Evolutionary conservation across 2,888 invertebrate species (phyloP), one percentile per base, ranked within the genome.

Genomic region (Sepiola atlantica): DNA sequence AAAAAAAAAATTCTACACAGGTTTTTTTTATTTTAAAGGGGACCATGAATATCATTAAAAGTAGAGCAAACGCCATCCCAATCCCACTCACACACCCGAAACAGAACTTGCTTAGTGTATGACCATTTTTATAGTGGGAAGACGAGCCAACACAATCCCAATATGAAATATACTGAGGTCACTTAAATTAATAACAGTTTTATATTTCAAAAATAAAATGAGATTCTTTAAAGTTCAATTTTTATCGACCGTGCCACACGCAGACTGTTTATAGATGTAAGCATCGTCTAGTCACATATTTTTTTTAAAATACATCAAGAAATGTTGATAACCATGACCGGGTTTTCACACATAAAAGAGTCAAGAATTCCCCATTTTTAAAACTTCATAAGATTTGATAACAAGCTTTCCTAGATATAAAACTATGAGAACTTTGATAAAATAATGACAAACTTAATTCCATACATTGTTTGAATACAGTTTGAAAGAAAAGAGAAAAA

Each of bases 181-280:
- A 77, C 14, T 77, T 77, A 77, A 14, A 77, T 14, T 32, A 21
- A n/a, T 21, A 16, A 21, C 28, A 8, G 57, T 6, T 57, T 57
- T 57, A 57, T 45, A 45, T 57, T n/a, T 77, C n/a, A 32, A 16
- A 77, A n/a, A 77, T n/a, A 16, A 77, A 32, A 77, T 0, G 8
- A 28, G 1, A n/a, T 77, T n/a, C 14, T 77, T n/a, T 77, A 18
- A 32, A 77, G n/a, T n/a, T 61, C 61, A 61, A 61, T 61, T 61
- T 1, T 61, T 77, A n/a, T 77, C 16, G 32, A 77, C n/a, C n/a
- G 77, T 77, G 77, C 77, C 77, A 77, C 77, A 77, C 77, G n/a
- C 77, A 77, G 77, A n/a, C n/a, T n/a, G 77, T 77, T n/a, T 77
- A 77, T 32, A 77, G 77, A n/a, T 77, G n/a, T 77, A 77, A 77